Percentiles rank a stretch among this genome's conserved stretches.
Conservation (phyloP, 1,140 invertebrate species). For the Aphelenchoides besseyi region DNA sequence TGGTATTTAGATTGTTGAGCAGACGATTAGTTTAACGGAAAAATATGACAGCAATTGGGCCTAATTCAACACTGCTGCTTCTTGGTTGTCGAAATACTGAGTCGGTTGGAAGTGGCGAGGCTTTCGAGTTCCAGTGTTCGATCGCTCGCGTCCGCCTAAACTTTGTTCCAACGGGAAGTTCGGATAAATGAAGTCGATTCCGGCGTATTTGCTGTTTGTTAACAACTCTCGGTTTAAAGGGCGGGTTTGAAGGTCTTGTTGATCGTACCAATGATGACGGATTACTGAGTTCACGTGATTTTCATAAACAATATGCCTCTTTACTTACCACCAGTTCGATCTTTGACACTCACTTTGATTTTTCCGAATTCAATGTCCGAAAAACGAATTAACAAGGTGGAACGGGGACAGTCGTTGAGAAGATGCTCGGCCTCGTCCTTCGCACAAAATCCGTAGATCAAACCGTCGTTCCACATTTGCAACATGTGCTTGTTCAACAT, state of each 20-base stretch:
- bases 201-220: slow-evolving; percentile 56
- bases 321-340: slow-evolving; percentile 50
- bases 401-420: slow-evolving; percentile 44
- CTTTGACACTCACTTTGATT: slow-evolving; percentile 60
- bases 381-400: slow-evolving; percentile 58
- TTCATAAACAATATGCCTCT: not conserved
- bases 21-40: no score
- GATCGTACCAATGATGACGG: slow-evolving; percentile 61
- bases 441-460: slow-evolving; percentile 59
- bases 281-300: slow-evolving; percentile 45
- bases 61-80: slow-evolving; percentile 29
- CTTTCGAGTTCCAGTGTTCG: slow-evolving; percentile 37
- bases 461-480: slow-evolving; percentile 61
- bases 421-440: slow-evolving; percentile 60
- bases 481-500: slow-evolving; percentile 60
- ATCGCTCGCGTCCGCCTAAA: slow-evolving; percentile 46
- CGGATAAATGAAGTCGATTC: slow-evolving; percentile 61
- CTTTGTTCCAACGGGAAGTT: slow-evolving; percentile 56
- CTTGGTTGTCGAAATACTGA: slow-evolving; percentile 60
- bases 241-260: slow-evolving; percentile 49
- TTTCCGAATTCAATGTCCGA: slow-evolving; percentile 62
- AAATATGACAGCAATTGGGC: no score
- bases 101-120: slow-evolving; percentile 57
- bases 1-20: no score
- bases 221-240: slow-evolving; percentile 48